Evolutionary conservation across 2,888 invertebrate species (phyloP).

Genomic region (Lepetodrilus schrolli): DNA sequence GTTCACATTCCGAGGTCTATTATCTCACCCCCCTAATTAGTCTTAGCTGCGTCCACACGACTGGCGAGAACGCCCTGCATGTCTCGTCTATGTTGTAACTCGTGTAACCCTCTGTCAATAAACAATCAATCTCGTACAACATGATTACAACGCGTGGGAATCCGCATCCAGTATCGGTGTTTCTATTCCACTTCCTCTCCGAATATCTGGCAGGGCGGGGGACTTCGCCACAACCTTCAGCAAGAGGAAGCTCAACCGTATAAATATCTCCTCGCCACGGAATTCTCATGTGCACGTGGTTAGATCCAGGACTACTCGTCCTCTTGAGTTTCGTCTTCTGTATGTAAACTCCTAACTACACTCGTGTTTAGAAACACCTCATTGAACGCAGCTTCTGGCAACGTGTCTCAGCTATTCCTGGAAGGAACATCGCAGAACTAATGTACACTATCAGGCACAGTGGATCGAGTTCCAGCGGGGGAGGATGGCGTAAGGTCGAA

Average conservation of each 20-base stretch:
- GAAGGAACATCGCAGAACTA: neutral
- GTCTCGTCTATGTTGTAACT: neutral
- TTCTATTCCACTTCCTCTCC: neutral
- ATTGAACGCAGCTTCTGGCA: neutral
- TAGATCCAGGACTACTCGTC: neutral
- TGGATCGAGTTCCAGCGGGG: neutral
- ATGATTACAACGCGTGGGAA: slow-evolving; percentile 11
- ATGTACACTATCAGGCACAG: neutral
- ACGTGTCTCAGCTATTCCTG: neutral
- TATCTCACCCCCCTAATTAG: slow-evolving; percentile 4
- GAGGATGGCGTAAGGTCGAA: neutral
- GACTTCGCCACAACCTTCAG: neutral
- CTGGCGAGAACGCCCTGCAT: neutral
- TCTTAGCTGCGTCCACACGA: neutral
- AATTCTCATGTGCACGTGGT: slow-evolving; percentile 8
- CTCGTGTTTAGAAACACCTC: neutral
- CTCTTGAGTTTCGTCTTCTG: slow-evolving; percentile 12
- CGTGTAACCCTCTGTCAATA: neutral
- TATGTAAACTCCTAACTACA: neutral
- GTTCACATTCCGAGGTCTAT: neutral
- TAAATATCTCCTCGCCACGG: neutral
- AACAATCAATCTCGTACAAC: slow-evolving; percentile 20
- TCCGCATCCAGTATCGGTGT: neutral
- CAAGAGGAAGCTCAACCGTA: neutral
- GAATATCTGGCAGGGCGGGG: neutral